phyloP scores from a whole-genome alignment of 2,797 vertebrate genomes.

The Champsocephalus gunnari region DNA sequence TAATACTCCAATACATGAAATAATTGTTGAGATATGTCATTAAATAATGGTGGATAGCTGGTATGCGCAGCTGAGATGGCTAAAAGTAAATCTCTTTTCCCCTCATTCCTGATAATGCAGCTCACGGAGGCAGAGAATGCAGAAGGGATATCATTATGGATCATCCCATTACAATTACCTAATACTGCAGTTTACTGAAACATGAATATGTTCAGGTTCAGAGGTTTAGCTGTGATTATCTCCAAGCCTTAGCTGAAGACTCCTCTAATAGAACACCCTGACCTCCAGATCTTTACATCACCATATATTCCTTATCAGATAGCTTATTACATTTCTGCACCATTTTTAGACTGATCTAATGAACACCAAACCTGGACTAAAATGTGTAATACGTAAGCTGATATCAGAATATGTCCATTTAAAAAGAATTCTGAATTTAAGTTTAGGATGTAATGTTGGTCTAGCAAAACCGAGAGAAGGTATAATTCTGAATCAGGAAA shows the following conservation, averaged over 20 bases:
- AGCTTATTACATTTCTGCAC: too few species aligned
- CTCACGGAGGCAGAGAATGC: background rate
- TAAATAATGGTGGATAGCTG: accelerated
- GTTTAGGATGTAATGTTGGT: too few species aligned
- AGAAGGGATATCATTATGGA: background rate
- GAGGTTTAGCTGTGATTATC: slow-evolving; percentile 46
- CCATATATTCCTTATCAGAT: too few species aligned
- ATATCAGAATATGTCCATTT: too few species aligned
- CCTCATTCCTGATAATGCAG: background rate
- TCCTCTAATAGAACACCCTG: slow-evolving; percentile 26
- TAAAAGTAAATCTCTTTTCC: background rate
- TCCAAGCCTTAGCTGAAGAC: slow-evolving; percentile 43
- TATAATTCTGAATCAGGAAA: too few species aligned
- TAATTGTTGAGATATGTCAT: background rate
- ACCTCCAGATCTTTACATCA: slow-evolving; percentile 4
- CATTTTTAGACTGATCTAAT: too few species aligned
- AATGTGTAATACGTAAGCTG: too few species aligned
- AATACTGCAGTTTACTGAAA: slow-evolving; percentile 11
- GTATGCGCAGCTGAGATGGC: too few species aligned
- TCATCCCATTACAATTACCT: slow-evolving; percentile 29
- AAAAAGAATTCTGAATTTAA: too few species aligned
- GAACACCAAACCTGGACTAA: too few species aligned
- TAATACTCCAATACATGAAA: background rate
- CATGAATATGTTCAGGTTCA: slow-evolving; percentile 38
- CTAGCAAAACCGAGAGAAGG: too few species aligned